phyloP scores from a whole-genome alignment of 2,888 invertebrate species.

The Pterobdella sp. region DNA sequence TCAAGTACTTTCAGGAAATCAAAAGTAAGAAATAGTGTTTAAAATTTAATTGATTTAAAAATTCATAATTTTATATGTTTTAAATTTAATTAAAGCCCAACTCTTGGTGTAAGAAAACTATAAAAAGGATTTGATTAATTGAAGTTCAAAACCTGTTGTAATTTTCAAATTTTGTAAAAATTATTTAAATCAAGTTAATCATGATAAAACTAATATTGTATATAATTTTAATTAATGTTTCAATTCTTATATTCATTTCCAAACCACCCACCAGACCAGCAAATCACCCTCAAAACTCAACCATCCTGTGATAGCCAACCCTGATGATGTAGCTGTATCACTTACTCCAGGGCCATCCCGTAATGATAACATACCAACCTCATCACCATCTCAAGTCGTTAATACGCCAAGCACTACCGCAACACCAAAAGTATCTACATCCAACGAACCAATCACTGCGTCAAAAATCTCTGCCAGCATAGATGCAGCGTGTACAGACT shows the following conservation, averaged over 20 bases:
- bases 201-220: not conserved
- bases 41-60: not conserved
- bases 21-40: not conserved
- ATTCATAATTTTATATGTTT: not conserved
- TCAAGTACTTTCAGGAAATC: constrained; percentile 1
- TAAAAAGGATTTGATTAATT: no score
- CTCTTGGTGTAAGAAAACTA: no score
- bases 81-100: no score
- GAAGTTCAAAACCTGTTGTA: no score
- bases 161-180: not conserved
- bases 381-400: not conserved
- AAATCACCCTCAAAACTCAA: not conserved
- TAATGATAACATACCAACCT: not conserved
- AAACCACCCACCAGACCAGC: not conserved
- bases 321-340: not conserved
- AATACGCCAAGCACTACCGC: not conserved
- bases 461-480: constrained; percentile 42
- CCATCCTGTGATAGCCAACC: not conserved
- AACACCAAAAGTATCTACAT: constrained; percentile 39
- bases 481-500: constrained; percentile 15
- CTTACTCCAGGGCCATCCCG: not conserved
- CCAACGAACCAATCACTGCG: constrained; percentile 42
- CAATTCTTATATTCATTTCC: not conserved
- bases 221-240: not conserved
- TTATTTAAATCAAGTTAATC: not conserved